These are phyloP conservation scores for Percopsis transmontana DNA, from an alignment of 2,113 vertebrate species.

Conservation along the genomic window DNA sequence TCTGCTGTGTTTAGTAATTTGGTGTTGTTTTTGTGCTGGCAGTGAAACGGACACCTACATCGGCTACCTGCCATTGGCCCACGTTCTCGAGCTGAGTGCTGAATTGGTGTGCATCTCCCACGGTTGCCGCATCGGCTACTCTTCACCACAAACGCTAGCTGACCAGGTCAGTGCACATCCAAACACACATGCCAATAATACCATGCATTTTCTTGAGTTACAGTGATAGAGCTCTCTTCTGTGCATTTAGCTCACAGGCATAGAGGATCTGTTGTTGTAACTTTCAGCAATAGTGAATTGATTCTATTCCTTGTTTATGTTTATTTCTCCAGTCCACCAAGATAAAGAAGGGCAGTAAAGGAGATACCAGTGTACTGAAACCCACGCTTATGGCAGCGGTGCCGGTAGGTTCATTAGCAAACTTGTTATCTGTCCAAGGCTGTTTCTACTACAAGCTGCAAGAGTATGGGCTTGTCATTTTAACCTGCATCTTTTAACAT, in stretches of 20 bases:
- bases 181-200: neutral
- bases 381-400: constrained; percentile 98
- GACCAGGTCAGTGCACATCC: constrained; percentile 84
- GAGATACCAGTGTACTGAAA: constrained; percentile 88
- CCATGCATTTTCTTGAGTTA: neutral
- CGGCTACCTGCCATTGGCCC: constrained; percentile 94
- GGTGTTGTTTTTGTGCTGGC: constrained; percentile 20
- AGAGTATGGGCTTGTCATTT: neutral
- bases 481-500: neutral
- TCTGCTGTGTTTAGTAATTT: constrained; percentile 3
- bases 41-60: constrained; percentile 94
- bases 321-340: constrained; percentile 86
- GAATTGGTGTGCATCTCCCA: constrained; percentile 93
- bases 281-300: neutral
- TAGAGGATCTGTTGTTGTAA: neutral
- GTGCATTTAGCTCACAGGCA: neutral
- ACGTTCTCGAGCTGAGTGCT: constrained; percentile 95
- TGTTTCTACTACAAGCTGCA: neutral
- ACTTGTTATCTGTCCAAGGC: neutral
- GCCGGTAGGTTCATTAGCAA: constrained; percentile 81
- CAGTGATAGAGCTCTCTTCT: neutral
- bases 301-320: neutral
- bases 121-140: constrained; percentile 94
- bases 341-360: constrained; percentile 99
- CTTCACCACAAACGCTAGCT: constrained; percentile 93